Conservation (phyloP, 2,888 invertebrate genomes). For the Cheilosia grossa region DNA sequence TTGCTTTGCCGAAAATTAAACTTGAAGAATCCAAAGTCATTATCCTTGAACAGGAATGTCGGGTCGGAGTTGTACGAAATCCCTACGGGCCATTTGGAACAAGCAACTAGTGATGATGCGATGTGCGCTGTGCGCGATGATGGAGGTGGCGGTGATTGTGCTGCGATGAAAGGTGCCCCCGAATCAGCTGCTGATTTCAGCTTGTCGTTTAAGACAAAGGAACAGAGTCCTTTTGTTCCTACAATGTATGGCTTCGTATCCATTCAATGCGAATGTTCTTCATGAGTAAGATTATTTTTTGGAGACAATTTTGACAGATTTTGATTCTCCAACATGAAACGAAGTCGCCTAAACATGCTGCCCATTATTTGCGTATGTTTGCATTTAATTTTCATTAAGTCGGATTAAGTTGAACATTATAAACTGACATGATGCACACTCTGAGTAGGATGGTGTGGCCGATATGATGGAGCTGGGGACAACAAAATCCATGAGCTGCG, state of each 20-base stretch:
- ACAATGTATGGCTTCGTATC: not conserved
- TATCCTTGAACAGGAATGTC: conserved; percentile 51
- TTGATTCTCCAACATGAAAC: conserved; percentile 16
- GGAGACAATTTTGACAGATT: conserved; percentile 32
- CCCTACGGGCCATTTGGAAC: conserved; percentile 40
- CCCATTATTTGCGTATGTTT: conserved; percentile 2
- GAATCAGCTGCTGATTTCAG: conserved; percentile 41
- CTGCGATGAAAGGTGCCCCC: conserved; percentile 10
- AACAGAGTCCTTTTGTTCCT: not conserved
- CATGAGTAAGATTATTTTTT: conserved; percentile 22
- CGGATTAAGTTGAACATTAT: conserved; percentile 51
- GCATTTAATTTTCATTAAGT: conserved; percentile 53
- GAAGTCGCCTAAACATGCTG: conserved; percentile 7
- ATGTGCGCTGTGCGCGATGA: conserved; percentile 17
- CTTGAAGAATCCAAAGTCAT: conserved; percentile 64
- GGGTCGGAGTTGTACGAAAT: conserved; percentile 13
- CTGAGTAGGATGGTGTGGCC: conserved; percentile 21
- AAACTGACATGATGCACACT: conserved; percentile 38
- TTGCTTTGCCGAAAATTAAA: conserved; percentile 51
- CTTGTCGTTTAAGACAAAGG: conserved; percentile 20
- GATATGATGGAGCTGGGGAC: conserved; percentile 12
- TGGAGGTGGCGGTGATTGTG: conserved; percentile 4
- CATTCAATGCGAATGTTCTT: not conserved
- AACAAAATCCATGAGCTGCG: conserved; percentile 18
- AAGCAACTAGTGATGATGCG: conserved; percentile 46